phyloP scores from a whole-genome alignment of 2,113 vertebrate genomes.

The Budorcas taxicolor region DNA sequence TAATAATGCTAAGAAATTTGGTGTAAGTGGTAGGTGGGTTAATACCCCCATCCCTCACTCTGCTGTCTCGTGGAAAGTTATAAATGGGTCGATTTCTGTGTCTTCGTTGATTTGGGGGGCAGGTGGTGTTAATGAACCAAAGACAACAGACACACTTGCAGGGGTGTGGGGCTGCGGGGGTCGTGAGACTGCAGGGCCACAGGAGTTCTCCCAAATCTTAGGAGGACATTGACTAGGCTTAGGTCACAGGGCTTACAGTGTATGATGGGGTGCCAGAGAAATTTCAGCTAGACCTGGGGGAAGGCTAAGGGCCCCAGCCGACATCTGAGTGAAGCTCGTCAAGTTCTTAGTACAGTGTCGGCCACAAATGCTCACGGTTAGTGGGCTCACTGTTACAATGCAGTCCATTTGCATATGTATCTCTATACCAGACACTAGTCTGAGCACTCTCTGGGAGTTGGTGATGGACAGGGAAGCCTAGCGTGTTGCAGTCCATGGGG shows the following conservation, averaged over 20 bases:
- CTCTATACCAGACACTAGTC: neutral
- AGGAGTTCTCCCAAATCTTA: neutral
- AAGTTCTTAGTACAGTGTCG: neutral
- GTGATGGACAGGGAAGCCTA: neutral
- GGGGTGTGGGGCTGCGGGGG: fast-evolving
- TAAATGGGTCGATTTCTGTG: neutral
- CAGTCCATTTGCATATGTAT: too few species aligned
- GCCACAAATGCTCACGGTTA: neutral
- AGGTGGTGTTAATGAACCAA: neutral
- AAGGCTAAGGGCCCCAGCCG: neutral
- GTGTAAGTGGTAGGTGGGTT: neutral
- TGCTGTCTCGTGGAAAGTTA: neutral
- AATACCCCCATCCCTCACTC: too few species aligned
- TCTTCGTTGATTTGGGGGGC: neutral
- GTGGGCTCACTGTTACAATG: fast-evolving
- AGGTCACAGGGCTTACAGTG: neutral
- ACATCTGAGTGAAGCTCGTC: neutral
- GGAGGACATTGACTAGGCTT: neutral
- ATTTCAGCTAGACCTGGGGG: neutral
- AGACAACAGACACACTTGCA: neutral
- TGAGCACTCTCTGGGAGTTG: neutral
- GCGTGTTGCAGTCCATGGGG: neutral
- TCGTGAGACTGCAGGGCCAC: neutral
- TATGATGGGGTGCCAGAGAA: neutral
- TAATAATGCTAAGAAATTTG: neutral